phyloP scores from a whole-genome alignment of 2,888 invertebrate species.

The Athetis lepigone region DNA sequence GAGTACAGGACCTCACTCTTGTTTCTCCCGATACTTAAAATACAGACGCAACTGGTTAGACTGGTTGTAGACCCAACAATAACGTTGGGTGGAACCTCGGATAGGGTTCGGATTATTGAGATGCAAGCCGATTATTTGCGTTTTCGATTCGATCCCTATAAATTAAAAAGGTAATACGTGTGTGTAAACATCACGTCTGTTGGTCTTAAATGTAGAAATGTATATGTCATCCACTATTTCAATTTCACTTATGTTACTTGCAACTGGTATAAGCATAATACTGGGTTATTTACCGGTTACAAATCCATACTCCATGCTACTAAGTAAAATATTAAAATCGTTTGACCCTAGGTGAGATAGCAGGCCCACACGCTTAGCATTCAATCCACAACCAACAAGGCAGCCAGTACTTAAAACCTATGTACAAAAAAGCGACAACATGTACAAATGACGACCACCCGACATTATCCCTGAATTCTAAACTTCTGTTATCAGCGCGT shows the following conservation, averaged over 20 bases:
- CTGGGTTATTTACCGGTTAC: not conserved
- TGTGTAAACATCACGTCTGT: not conserved
- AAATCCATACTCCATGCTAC: not conserved
- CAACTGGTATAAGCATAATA: not conserved
- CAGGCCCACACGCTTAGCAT: not conserved
- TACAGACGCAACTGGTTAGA: slow-evolving; percentile 46
- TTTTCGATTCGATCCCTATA: not conserved
- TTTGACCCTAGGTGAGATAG: not conserved
- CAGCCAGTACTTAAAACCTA: not conserved
- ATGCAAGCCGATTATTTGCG: slow-evolving; percentile 18
- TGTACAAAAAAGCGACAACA: no score
- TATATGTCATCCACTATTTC: not conserved
- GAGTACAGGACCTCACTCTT: slow-evolving; percentile 27
- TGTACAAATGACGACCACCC: slow-evolving; percentile 34
- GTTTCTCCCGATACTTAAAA: slow-evolving; percentile 46
- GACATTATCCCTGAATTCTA: slow-evolving; percentile 59
- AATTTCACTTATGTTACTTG: no score
- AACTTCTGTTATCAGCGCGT: slow-evolving; percentile 51
- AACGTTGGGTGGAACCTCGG: slow-evolving; percentile 23
- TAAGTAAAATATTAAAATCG: not conserved
- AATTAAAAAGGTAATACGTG: not conserved
- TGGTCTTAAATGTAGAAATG: not conserved
- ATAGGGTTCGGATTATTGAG: slow-evolving; percentile 20
- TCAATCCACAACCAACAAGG: not conserved
- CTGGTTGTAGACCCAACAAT: slow-evolving; percentile 38